Evolutionary conservation across 2,797 vertebrate species (phyloP).

Genomic region (Phrynocephalus guinanensis): DNA sequence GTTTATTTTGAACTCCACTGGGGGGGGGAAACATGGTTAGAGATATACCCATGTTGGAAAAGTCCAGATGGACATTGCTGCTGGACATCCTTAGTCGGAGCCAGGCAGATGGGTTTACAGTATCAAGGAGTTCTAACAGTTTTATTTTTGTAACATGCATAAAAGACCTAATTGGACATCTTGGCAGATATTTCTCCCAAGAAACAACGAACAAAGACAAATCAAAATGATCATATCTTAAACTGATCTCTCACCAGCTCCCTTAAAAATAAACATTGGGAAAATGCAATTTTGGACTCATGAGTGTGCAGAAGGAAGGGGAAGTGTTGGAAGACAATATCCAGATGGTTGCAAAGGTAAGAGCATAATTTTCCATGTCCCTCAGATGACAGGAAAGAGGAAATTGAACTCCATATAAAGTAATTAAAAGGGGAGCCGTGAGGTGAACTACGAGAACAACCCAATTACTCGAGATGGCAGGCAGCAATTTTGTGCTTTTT

Average conservation of each 20-base stretch:
- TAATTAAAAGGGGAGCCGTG: background rate
- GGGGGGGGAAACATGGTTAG: too few relatives aligned
- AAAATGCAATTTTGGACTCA: too few relatives aligned
- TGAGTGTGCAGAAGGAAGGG: background rate
- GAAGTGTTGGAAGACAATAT: background rate
- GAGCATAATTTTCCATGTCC: background rate
- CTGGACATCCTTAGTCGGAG: too few relatives aligned
- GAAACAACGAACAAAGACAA: too few relatives aligned
- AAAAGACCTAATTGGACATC: too few relatives aligned
- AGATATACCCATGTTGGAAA: too few relatives aligned
- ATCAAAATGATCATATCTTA: background rate
- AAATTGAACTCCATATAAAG: conserved; percentile 31
- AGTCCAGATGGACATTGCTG: too few relatives aligned
- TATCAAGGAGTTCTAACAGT: too few relatives aligned
- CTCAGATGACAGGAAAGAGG: background rate
- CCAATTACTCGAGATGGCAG: background rate
- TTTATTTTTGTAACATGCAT: too few relatives aligned
- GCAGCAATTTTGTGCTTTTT: background rate
- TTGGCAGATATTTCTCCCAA: too few relatives aligned
- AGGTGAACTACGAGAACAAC: background rate
- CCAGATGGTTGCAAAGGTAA: background rate
- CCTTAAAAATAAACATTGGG: background rate
- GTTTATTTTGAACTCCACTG: too few relatives aligned
- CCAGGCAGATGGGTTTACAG: too few relatives aligned
- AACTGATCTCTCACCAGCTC: background rate